phyloP scores from a whole-genome alignment of 2,888 invertebrate species.

The Spodoptera picta region DNA sequence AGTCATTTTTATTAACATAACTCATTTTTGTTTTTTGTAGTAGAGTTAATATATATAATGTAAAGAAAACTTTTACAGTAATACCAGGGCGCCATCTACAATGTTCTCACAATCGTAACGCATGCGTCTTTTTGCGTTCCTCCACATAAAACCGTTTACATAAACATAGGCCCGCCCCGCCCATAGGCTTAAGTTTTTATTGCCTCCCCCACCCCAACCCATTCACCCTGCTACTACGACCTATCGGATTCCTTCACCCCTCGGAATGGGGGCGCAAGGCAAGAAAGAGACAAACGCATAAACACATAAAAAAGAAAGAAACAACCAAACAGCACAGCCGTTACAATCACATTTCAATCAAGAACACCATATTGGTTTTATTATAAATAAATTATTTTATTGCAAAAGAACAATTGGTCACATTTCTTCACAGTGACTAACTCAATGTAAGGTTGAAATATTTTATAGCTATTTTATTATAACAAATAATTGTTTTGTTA shows the following conservation, averaged over 20 bases:
- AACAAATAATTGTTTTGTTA: conserved; percentile 23
- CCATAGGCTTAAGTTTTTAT: conserved; percentile 82
- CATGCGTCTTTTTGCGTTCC: conserved; percentile 6
- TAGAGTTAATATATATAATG: too few relatives aligned
- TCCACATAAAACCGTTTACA: conserved; percentile 54
- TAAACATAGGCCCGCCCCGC: conserved; percentile 64
- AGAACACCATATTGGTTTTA: conserved; percentile 39
- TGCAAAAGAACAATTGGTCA: conserved; percentile 40
- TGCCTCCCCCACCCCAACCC: conserved; percentile 63
- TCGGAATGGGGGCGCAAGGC: conserved; percentile 58
- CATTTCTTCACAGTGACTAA: conserved; percentile 35
- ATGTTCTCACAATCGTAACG: conserved; percentile 1
- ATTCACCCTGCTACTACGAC: conserved; percentile 62
- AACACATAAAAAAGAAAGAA: conserved; percentile 55
- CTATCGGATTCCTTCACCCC: conserved; percentile 71
- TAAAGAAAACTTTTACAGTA: background rate
- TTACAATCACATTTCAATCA: conserved; percentile 22
- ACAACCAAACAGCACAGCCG: conserved; percentile 56
- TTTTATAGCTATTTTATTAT: conserved; percentile 12
- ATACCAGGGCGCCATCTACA: background rate
- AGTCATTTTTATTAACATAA: too few relatives aligned
- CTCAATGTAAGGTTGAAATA: conserved; percentile 30
- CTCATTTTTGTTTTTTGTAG: too few relatives aligned
- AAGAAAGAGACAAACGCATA: conserved; percentile 74
- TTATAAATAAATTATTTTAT: conserved; percentile 40